Evolutionary conservation across 2,797 vertebrate species (phyloP).

Genomic region (Sarcoramphus papa): DNA sequence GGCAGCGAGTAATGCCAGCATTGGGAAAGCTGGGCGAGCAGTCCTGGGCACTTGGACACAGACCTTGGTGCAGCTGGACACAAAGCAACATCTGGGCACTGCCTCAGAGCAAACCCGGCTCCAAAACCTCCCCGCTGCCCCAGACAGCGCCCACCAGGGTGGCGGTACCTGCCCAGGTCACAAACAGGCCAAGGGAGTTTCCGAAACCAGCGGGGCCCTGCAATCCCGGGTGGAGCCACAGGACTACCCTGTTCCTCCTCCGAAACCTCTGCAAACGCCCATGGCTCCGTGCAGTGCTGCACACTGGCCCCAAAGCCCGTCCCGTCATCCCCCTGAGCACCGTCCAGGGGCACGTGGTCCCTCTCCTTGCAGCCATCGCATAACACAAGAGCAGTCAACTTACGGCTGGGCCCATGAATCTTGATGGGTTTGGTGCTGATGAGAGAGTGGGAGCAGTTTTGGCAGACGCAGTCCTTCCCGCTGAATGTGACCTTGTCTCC

Average conservation of each 20-base stretch:
- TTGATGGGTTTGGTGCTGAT: constrained; percentile 93
- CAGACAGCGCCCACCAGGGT: fast-evolving
- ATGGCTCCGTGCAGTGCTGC: fast-evolving
- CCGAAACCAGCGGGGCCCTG: neutral
- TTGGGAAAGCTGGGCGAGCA: fast-evolving
- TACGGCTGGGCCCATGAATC: constrained; percentile 96
- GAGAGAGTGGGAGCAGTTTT: constrained; percentile 91
- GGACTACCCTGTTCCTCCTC: neutral
- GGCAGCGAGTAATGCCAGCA: fast-evolving
- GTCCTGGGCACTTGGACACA: neutral
- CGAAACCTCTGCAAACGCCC: neutral
- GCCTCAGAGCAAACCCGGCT: neutral
- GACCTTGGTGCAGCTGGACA: neutral
- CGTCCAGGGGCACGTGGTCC: fast-evolving
- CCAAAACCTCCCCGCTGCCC: neutral
- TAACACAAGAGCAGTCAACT: constrained; percentile 62
- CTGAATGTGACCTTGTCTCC: constrained; percentile 98
- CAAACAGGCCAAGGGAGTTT: neutral
- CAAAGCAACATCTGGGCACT: neutral
- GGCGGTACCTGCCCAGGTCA: neutral
- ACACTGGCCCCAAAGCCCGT: fast-evolving
- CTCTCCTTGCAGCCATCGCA: fast-evolving
- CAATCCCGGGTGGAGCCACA: neutral
- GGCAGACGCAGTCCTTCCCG: constrained; percentile 95
- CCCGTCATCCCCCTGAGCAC: neutral